Base-by-base conservation (phyloP, 1,140 invertebrate species). In the Venturia canescens region DNA sequence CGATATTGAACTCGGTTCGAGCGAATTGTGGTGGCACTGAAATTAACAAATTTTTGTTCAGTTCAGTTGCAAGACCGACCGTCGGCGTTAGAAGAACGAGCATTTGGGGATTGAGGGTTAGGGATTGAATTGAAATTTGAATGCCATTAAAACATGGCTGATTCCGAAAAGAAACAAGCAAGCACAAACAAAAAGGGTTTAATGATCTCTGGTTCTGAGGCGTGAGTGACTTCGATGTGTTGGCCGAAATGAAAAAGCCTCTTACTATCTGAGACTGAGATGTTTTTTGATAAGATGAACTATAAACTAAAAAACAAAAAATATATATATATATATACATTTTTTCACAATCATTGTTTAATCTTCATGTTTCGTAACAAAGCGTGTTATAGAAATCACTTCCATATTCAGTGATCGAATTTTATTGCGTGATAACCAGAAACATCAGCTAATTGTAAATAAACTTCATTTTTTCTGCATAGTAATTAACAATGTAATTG, bases 21-120 rank as follows among this genome's bases (percentile, higher is more conserved):
- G 87, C 92, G 34, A 93, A 90, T 83, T 92, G 92, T 69, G 85
- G 86, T 5, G 85, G 89, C 63, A 93, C 95, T 23, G 92, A 94
- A 86, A 93, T 96, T 31, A 96, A 96, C 87, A 94, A 94, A 86
- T 94, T 93, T 84, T 92, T 93, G 78, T 96, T 95, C 90, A 97
- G 97, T 84, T 96, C 95, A 1, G 94, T 98, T 27, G 97, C 97
- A 0, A 91, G 97, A 44, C 97, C 97, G 0, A 98, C 97, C 0
- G 96, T 98, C 15, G 97, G 97, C 1, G 94, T 95, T 16, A 91
- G 95, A 83, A 93, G 97, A 85, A 97, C 97, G 0, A 97, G 96
- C 31, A 96, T 98, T 86, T 98, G 97, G 97, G 96, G 96, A 2
- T 90, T 97, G 7, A 91, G 96, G 82, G 97, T 97, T 50, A 93